phyloP scores from a whole-genome alignment of 2,888 invertebrate species.

The Synergus japonicus region DNA sequence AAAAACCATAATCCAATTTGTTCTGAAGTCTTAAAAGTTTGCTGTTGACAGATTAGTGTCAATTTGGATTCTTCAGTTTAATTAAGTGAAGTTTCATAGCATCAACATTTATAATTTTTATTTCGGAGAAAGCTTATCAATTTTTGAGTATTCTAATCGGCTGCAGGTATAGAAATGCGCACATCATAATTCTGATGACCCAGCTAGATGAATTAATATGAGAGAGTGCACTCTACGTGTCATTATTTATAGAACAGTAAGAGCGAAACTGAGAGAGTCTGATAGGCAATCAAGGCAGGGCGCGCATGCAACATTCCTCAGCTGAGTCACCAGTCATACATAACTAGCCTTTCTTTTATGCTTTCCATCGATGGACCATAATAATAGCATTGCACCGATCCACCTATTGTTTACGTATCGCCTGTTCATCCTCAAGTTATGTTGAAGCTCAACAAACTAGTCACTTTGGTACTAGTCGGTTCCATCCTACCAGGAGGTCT shows the following conservation, averaged over 20 bases:
- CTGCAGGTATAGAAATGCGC: not conserved
- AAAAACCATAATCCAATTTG: not conserved
- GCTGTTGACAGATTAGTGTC: no score
- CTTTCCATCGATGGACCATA: not conserved
- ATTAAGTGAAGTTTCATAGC: no score
- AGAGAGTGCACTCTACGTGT: not conserved
- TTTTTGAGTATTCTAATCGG: no score
- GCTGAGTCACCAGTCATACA: conserved; percentile 62
- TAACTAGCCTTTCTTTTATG: not conserved
- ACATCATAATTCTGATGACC: not conserved
- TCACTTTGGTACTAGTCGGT: not conserved
- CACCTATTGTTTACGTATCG: not conserved
- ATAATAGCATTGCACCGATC: conserved; percentile 3
- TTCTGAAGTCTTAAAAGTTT: not conserved
- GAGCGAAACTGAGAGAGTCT: conserved; percentile 16
- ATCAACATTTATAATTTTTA: no score
- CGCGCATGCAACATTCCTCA: conserved; percentile 66
- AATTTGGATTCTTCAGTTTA: no score
- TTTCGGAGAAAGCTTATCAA: no score
- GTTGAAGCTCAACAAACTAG: not conserved
- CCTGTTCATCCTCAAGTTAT: not conserved
- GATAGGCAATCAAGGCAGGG: conserved; percentile 68
- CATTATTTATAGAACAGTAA: not conserved
- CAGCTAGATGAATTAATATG: not conserved
- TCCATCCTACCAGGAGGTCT: not conserved